Evolutionary conservation across 92 coral and sea anemone genomes (phyloP).

Genomic region (Pocillopora grandis): DNA sequence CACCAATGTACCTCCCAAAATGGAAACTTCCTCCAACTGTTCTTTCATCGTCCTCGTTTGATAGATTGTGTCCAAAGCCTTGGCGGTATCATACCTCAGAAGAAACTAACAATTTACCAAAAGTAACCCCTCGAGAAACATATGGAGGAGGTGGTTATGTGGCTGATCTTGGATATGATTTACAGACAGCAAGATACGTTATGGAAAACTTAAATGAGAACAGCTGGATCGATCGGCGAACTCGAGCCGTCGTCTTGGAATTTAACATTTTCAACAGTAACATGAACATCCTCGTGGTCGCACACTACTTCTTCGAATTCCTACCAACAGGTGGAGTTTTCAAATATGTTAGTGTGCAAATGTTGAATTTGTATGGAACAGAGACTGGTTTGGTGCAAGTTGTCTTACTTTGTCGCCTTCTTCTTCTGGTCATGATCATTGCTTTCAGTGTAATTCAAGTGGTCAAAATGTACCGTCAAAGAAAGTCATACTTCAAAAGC

Average conservation of each 20-base stretch:
- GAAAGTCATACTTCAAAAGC: conserved; percentile 45
- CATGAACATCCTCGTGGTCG: conserved; percentile 56
- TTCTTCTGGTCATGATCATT: conserved; percentile 58
- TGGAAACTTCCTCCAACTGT: conserved; percentile 37
- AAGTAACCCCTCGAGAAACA: conserved; percentile 35
- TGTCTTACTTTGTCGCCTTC: conserved; percentile 44
- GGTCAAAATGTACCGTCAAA: conserved; percentile 40
- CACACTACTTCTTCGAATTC: conserved; percentile 58
- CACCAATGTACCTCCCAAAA: conserved; percentile 61
- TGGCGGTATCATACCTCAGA: conserved; percentile 61
- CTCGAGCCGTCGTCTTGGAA: conserved; percentile 60
- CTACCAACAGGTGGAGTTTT: conserved; percentile 64
- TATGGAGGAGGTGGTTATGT: conserved; percentile 80
- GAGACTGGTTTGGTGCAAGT: conserved; percentile 23
- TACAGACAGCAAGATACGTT: conserved; percentile 46
- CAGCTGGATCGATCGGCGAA: conserved; percentile 61
- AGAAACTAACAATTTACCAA: conserved; percentile 36
- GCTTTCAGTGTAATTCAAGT: conserved; percentile 54
- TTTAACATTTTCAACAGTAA: conserved; percentile 60
- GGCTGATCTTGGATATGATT: conserved; percentile 66
- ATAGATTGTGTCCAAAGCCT: conserved; percentile 68
- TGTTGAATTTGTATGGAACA: conserved; percentile 29
- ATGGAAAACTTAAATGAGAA: conserved; percentile 35
- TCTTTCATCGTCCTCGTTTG: not conserved
- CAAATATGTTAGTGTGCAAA: conserved; percentile 14